Evolutionary conservation across 1,140 invertebrate genomes (phyloP), one percentile per base, ranked within the genome.

Genomic region (Rhagoletis zephyria): DNA sequence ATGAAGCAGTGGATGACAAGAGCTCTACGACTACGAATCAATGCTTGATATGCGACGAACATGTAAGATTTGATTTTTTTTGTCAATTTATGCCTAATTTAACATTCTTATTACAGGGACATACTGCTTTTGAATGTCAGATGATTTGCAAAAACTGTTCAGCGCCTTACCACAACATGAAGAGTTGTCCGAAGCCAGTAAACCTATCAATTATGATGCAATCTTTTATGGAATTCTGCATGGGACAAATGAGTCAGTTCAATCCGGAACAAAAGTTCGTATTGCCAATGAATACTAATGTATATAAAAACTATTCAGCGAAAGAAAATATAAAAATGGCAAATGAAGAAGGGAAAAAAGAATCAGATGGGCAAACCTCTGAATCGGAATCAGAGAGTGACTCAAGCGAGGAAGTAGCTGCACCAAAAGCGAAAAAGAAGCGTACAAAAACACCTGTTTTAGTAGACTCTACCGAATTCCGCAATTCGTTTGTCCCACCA

Each of bases 111-210:
- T 60, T 67, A 1, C 88, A 92, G 91, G 91, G 89, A 19, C 91
- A 92, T 86, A 91, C 89, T 7, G 90, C 91, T 4, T 92, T 92
- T 19, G 88, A 92, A 56, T 92, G 91, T 48, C 91, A 92, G 77
- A 92, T 91, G 91, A 92, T 92, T 14, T 92, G 91, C 65, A 74
- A 90, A 6, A 92, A 92, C 64, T 92, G 91, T 42, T 91, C 91
- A 1, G 89, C 87, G 0, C 89, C 89, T 5, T 90, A 90, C 89
- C 91, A 92, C 56, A 89, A 89, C 59, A 85, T 91, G 3, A 91
- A 90, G 48, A 90, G 88, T 42, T 92, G 91, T 45, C 90, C 91
- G 1, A 89, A 89, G 64, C 91, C 91, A 2, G 89, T 89, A 0
- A 92, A 92, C 81, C 87, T 92, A 10, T 90, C 88, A 45, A 90